phyloP scores from a whole-genome alignment of 2,888 invertebrate genomes.

The Phanerotoma sp. region DNA sequence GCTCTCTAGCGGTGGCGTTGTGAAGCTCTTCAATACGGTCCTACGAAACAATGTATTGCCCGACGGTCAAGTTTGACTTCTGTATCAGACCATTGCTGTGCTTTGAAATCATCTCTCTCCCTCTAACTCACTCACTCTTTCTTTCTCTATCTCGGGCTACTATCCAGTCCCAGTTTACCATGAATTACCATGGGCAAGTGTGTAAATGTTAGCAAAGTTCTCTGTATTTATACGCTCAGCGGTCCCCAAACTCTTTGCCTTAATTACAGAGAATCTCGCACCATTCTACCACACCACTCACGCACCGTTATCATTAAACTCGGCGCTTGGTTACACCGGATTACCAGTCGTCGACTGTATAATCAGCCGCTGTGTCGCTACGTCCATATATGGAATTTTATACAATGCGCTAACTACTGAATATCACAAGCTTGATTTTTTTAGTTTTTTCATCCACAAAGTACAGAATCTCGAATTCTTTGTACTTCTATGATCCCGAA shows the following conservation, averaged over 20 bases:
- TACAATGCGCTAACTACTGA: background rate
- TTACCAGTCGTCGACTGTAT: constrained; percentile 1
- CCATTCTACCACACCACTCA: constrained; percentile 16
- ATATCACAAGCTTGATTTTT: background rate
- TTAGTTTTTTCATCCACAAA: background rate
- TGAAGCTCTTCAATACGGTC: too few species aligned
- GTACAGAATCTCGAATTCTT: background rate
- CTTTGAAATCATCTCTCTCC: too few species aligned
- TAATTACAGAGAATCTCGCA: constrained; percentile 34
- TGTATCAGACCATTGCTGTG: too few species aligned
- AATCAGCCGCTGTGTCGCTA: background rate
- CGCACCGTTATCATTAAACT: constrained; percentile 28
- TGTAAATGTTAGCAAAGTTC: constrained; percentile 28
- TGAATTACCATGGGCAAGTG: background rate
- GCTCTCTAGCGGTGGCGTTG: too few species aligned
- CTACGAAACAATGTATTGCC: too few species aligned
- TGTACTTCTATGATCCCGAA: too few species aligned
- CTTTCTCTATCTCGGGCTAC: too few species aligned
- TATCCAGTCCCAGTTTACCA: background rate
- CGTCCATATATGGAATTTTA: background rate
- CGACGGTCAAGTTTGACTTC: too few species aligned
- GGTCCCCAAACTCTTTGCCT: constrained; percentile 16
- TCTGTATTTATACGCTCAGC: constrained; percentile 35
- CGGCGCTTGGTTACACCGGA: constrained; percentile 12
- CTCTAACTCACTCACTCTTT: too few species aligned